Evolutionary conservation across 2,113 vertebrate species (phyloP).

Genomic region (Myocastor coypus): DNA sequence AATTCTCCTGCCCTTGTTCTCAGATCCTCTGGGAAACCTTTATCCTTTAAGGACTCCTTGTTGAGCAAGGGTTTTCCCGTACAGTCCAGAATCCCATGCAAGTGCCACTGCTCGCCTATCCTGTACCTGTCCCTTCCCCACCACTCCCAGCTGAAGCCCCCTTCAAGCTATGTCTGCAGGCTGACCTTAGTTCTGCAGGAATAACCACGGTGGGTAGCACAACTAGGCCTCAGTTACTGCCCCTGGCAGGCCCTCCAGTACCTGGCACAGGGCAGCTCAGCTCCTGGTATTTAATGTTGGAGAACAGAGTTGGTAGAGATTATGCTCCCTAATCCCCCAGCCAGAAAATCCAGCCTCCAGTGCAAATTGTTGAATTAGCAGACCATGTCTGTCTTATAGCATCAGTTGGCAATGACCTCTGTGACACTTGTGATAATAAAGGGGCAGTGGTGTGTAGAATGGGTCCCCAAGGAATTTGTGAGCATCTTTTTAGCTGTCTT

Average conservation of each 20-base stretch:
- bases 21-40: not conserved
- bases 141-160: not conserved
- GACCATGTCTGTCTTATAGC: not conserved
- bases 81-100: not conserved
- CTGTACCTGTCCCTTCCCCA: not conserved
- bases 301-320: not conserved
- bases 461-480: not conserved
- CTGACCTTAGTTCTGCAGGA: not conserved
- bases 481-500: not conserved
- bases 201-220: not conserved
- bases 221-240: not conserved
- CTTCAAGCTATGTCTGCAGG: not conserved
- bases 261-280: not conserved
- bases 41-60: not conserved
- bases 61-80: not conserved
- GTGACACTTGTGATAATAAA: not conserved
- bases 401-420: not conserved
- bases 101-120: not conserved
- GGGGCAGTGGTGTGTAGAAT: too few relatives aligned
- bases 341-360: not conserved
- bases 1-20: not conserved
- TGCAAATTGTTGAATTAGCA: not conserved
- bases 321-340: not conserved
- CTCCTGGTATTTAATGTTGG: not conserved
- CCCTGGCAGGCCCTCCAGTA: fast-evolving